Percentiles rank a stretch among this genome's conserved stretches.
Evolutionary conservation across 2,113 vertebrate genomes (phyloP).

Genomic region (Calonectris borealis): DNA sequence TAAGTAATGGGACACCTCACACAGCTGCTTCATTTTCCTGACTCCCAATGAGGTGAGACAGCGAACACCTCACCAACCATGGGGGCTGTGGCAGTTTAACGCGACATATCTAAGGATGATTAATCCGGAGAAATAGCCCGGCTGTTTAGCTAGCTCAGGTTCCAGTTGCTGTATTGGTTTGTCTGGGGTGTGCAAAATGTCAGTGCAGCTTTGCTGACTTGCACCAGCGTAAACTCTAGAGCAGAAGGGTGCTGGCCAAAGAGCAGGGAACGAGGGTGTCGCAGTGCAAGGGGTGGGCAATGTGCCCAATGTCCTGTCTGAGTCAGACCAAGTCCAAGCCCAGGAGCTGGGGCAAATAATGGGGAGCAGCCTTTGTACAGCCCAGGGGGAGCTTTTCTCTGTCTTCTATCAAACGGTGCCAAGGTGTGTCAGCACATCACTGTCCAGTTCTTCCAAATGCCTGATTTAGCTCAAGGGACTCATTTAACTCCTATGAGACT

Average conservation of each 20-base stretch:
- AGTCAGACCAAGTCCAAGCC: not conserved
- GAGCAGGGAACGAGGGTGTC: not conserved
- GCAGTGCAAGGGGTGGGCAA: not conserved
- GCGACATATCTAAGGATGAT: not conserved
- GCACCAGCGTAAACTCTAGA: not conserved
- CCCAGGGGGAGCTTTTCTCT: not conserved
- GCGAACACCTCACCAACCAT: not conserved
- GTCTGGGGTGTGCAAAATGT: not conserved
- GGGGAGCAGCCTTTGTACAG: not conserved
- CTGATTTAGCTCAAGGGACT: not conserved
- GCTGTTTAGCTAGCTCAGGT: not conserved
- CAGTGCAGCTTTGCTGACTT: not conserved
- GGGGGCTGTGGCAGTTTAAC: not conserved
- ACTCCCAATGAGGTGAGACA: conserved; percentile 19
- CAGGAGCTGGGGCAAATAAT: not conserved
- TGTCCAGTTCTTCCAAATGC: not conserved
- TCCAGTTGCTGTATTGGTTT: not conserved
- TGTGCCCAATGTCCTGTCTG: not conserved
- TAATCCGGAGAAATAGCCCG: not conserved
- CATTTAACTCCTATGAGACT: not conserved
- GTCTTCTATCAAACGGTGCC: not conserved
- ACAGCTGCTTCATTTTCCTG: not conserved
- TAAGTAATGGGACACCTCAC: conserved; percentile 23
- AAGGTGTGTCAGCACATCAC: not conserved
- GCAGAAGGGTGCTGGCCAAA: not conserved